Percentiles rank a stretch among this genome's conserved stretches.
Conservation (phyloP, 2,888 invertebrate species). For the Aspidiotus rigidus region DNA sequence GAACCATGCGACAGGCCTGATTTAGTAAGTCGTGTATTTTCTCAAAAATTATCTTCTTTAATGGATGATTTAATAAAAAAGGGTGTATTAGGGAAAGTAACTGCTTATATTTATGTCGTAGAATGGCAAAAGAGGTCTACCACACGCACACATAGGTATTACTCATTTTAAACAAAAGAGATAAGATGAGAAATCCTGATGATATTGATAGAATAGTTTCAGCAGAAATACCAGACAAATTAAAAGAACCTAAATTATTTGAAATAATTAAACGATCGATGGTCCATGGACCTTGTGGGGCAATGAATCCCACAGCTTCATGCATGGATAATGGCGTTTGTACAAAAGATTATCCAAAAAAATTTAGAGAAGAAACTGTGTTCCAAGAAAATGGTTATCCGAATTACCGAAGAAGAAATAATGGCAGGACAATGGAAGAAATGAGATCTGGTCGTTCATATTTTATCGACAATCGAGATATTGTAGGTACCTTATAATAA, state of each 20-base stretch:
- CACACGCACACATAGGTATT: slow-evolving; percentile 41
- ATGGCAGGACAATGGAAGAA: too few relatives aligned
- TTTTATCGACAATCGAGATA: too few relatives aligned
- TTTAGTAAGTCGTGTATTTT: slow-evolving; percentile 20
- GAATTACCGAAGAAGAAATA: too few relatives aligned
- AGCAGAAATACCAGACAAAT: slow-evolving; percentile 40
- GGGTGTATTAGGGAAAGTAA: slow-evolving; percentile 34
- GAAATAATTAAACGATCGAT: slow-evolving; percentile 37
- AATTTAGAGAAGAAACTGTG: slow-evolving; percentile 1
- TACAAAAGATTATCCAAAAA: slow-evolving; percentile 37
- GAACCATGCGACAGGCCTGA: too few relatives aligned
- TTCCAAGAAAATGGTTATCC: too few relatives aligned
- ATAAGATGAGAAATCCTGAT: slow-evolving; percentile 37
- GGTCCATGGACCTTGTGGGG: slow-evolving; percentile 40
- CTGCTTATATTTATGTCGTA: slow-evolving; percentile 39
- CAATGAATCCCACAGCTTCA: slow-evolving; percentile 36
- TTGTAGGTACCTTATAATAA: too few relatives aligned
- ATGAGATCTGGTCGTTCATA: too few relatives aligned
- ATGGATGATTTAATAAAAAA: slow-evolving; percentile 26
- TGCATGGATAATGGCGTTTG: slow-evolving; percentile 39
- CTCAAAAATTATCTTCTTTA: slow-evolving; percentile 34
- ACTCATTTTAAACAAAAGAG: slow-evolving; percentile 40
- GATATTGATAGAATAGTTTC: slow-evolving; percentile 40
- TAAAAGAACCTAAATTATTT: slow-evolving; percentile 37
- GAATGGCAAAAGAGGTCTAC: slow-evolving; percentile 40